Base-by-base conservation (phyloP, 2,888 invertebrate genomes). In the Ophraella communa region DNA sequence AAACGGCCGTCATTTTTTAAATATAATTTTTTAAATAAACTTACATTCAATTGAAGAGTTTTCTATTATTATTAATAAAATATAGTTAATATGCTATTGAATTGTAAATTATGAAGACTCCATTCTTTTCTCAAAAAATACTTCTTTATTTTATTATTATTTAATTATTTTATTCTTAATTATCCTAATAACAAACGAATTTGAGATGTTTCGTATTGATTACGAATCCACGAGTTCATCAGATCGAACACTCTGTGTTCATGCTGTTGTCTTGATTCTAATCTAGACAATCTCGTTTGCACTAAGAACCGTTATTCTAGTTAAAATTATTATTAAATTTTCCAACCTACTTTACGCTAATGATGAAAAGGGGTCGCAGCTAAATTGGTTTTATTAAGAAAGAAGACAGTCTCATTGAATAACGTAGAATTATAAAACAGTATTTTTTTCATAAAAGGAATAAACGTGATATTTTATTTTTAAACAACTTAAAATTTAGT, bases 261-360 rank as follows among this genome's bases (percentile, higher is more conserved):
- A 35, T n/a, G 35, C 4, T n/a, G n/a, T 14, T 24, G 23, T 4
- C 35, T 33, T 54, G 45, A 30, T 49, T 35, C 39, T n/a, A 14
- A 23, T 47, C 54, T 54, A 54, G 2, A 27, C 1, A 7, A 20
- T 54, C 49, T 51, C 27, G 27, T 51, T 51, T 51, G 24, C 24
- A 27, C 24, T 27, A 27, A 5, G 5, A 17, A 14, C 23, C 49
- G 17, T 51, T 27, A 27, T 17, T 59, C 42, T 59, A 59, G 51
- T 52, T 49, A 39, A 27, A 65, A 65, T 59, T 59, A 52, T 59
- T 59, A 59, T 65, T 54, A 54, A 45, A 65, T 65, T 58, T 64
- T 60, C 49, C 51, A 60, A 60, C 58, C 47, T 44, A 49, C 52
- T 62, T 62, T 58, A 61, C 42, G 58, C 54, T 65, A 55, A 57